Base-by-base conservation (phyloP, 1,140 invertebrate genomes). In the Zaprionus davidi region DNA sequence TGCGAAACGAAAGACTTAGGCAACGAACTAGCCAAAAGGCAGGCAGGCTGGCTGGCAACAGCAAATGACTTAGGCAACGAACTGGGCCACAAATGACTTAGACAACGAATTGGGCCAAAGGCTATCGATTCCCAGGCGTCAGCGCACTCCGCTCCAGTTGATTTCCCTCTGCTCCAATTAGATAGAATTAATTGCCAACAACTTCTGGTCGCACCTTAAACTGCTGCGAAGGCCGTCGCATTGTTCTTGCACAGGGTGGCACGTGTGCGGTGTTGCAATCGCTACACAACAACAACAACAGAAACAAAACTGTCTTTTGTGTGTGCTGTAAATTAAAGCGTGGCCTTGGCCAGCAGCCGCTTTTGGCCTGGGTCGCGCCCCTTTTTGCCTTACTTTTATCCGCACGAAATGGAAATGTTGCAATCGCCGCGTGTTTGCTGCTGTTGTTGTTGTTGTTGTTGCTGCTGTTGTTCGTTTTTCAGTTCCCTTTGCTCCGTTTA, bases 331-430 rank as follows among this genome's bases (percentile, higher is more conserved):
- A 85, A 76, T 78, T 72, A 70, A 78, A 76, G 66, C 63, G 41
- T 77, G 85, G 87, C 84, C 84, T 87, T 87, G 84, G 79, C 38
- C 55, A 69, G 72, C 63, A 69, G 69, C 78, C 9, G 22, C n/a
- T 7, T 17, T 46, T 46, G n/a, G 26, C 24, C 15, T 41, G 49
- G 68, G 76, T 71, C 79, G 79, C 79, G 67, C 79, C 78, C 75
- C 75, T 78, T 67, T 78, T 84, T 74, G 82, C 79, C 77, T 78
- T 49, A 86, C 53, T 84, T 87, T 83, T 70, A 64, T 81, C 66
- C 81, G 84, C 81, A 88, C 83, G 83, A 87, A 83, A 88, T 71
- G 67, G 57, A 55, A 71, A 46, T 22, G 79, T 81, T 81, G 79
- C 78, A 81, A 81, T 78, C 60, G 55, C 41, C n/a, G n/a, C 41